Evolutionary conservation across 1,140 invertebrate genomes (phyloP), one percentile per base, ranked within the genome.

Genomic region (Ganaspis sp.): DNA sequence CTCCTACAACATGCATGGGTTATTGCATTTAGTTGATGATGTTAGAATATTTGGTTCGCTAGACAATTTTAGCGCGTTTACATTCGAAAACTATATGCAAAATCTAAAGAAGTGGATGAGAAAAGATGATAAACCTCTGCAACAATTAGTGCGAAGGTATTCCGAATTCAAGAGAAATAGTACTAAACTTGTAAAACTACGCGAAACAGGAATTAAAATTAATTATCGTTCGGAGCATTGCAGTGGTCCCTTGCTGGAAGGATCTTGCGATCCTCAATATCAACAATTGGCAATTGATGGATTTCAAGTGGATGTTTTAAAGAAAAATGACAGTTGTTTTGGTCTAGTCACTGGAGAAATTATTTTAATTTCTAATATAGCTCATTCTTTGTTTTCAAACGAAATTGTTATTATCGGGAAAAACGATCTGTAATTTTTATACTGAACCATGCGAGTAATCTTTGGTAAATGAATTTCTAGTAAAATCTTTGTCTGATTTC

Each of bases 61-160:
- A 15, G 75, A 77, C n/a, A 26, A 45, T 2, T 73, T 53, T 12
- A 73, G 58, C 6, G 83, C 89, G 15, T 92, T 92, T 82, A 76
- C 80, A 34, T 92, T 91, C 87, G 91, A 93, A 87, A 92, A 89
- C 80, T 87, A 85, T 75, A 78, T 92, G 64, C 71, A 84, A 54
- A 73, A 83, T 70, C 77, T 92, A 11, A 92, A 92, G 85, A 82
- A 75, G 40, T 69, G 81, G 9, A 34, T 89, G 21, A 75, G 81
- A 54, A 82, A 78, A 72, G 74, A 77, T 42, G 75, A 85, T 23
- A 81, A 83, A 38, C 83, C 81, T 29, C 72, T 88, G 23, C 70
- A 86, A 54, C 82, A 88, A 83, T 73, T 84, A 26, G 70, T 17
- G 38, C 54, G 29, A 69, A 58, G 74, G 37, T 58, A 77, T 70